These are phyloP conservation scores for Habrosyne pyritoides DNA, from an alignment of 2,888 invertebrate genomes.

Conservation along the genomic window DNA sequence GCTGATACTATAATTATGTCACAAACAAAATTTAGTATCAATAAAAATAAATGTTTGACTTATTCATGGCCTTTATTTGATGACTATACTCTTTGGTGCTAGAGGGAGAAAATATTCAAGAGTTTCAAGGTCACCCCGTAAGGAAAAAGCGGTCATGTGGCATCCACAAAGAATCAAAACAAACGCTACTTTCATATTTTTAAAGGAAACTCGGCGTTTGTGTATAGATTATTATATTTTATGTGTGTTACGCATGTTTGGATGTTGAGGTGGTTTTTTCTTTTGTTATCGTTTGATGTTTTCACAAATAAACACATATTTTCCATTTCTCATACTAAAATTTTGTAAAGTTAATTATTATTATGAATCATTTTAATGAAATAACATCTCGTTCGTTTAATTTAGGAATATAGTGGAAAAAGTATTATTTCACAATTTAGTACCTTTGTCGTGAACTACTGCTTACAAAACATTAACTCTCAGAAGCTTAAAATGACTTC, in stretches of 20 bases:
- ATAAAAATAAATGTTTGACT: neutral
- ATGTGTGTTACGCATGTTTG: neutral
- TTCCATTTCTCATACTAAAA: too few relatives aligned
- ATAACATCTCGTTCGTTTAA: too few relatives aligned
- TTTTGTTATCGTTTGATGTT: neutral
- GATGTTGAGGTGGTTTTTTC: neutral
- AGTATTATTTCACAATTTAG: neutral
- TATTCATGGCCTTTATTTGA: neutral
- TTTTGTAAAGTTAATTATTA: too few relatives aligned
- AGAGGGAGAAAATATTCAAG: neutral
- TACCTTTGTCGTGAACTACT: neutral
- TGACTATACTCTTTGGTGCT: neutral
- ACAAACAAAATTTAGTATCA: neutral
- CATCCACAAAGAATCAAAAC: conserved; percentile 2
- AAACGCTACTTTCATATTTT: neutral
- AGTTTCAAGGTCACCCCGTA: neutral
- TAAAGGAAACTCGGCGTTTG: neutral
- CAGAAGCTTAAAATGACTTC: neutral
- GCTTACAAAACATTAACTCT: neutral
- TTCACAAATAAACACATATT: neutral
- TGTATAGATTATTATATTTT: neutral
- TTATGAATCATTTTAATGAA: too few relatives aligned
- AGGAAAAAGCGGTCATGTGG: neutral
- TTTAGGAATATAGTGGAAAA: too few relatives aligned
- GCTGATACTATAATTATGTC: neutral